phyloP scores from a whole-genome alignment of 1,140 invertebrate genomes.

The Drosophila arawakana region DNA sequence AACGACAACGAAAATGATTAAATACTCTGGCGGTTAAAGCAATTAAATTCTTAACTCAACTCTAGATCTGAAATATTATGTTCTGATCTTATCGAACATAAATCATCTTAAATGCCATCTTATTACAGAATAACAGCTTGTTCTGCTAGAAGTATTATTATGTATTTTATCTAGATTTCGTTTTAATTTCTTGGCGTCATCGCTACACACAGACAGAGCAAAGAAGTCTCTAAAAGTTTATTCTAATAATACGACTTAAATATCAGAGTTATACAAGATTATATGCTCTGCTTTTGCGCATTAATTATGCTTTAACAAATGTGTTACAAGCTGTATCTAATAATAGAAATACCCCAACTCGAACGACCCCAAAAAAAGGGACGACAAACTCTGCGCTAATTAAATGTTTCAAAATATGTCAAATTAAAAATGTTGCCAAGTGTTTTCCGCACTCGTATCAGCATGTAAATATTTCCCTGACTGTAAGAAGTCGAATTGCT shows the following conservation, averaged over 20 bases:
- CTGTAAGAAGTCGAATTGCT: not conserved
- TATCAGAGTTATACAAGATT: no score
- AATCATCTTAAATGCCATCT: no score
- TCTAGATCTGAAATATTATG: not conserved
- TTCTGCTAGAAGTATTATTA: not conserved
- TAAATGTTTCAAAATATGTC: conserved; percentile 55
- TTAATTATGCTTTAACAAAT: not conserved
- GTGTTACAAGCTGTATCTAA: not conserved
- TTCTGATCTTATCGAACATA: no score
- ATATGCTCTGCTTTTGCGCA: not conserved
- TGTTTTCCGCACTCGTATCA: conserved; percentile 2
- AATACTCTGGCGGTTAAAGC: not conserved
- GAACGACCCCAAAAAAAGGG: not conserved
- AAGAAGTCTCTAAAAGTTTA: no score
- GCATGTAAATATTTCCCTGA: conserved; percentile 24
- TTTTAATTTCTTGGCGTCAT: no score
- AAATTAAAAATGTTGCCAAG: conserved; percentile 37
- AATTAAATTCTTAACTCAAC: conserved; percentile 6
- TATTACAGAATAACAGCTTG: not conserved
- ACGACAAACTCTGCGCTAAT: conserved; percentile 33
- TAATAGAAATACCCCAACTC: conserved; percentile 5
- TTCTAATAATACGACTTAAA: no score
- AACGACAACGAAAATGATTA: not conserved
- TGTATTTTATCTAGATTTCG: no score
- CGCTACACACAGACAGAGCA: no score